phyloP scores from a whole-genome alignment of 1,140 invertebrate species.

The Phymorhynchus buccinoides region DNA sequence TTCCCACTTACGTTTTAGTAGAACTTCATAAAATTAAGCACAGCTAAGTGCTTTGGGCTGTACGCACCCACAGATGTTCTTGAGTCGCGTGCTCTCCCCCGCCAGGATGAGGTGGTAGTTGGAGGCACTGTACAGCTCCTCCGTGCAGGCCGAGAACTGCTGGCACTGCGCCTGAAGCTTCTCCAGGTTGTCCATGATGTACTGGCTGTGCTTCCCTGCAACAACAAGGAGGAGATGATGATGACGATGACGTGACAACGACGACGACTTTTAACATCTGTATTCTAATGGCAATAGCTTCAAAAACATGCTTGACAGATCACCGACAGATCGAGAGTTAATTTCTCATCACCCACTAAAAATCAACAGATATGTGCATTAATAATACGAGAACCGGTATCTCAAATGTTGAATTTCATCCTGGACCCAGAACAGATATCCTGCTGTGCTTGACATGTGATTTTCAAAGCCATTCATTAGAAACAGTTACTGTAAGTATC shows the following conservation, averaged over 20 bases:
- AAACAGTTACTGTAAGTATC: too few species aligned
- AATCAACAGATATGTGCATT: too few species aligned
- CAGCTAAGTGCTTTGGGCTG: too few species aligned
- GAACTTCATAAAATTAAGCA: background rate
- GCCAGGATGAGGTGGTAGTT: constrained; percentile 17
- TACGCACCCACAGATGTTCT: constrained; percentile 37
- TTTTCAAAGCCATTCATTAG: too few species aligned
- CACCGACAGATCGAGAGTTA: too few species aligned
- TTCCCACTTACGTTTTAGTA: background rate
- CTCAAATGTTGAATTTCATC: too few species aligned
- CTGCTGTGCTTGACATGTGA: too few species aligned
- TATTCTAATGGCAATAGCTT: too few species aligned
- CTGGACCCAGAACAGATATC: too few species aligned
- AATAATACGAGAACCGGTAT: too few species aligned
- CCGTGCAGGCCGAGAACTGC: background rate
- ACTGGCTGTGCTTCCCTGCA: background rate
- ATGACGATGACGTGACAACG: background rate
- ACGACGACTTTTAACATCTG: background rate
- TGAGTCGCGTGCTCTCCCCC: background rate
- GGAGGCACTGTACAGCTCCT: constrained; percentile 11
- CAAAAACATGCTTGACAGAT: too few species aligned
- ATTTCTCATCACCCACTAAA: too few species aligned
- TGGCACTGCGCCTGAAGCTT: constrained; percentile 1
- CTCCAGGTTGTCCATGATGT: constrained; percentile 16
- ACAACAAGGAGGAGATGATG: background rate